Percentiles rank a stretch among this genome's conserved stretches.
Conservation (phyloP, 1,140 invertebrate genomes). For the Tachypleus tridentatus region DNA sequence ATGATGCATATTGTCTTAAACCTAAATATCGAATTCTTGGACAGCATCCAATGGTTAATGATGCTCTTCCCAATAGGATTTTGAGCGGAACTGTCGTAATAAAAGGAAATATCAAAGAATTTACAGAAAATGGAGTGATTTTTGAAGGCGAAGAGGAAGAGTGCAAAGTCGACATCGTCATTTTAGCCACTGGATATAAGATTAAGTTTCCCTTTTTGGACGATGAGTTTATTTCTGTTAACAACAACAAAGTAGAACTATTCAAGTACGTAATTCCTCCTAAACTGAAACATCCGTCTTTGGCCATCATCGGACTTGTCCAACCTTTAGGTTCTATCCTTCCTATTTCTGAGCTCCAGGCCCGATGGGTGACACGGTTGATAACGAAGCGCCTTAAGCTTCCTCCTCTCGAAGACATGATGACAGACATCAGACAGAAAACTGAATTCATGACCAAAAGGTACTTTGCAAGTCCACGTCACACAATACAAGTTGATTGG, state of each 20-base stretch:
- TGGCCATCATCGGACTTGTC: constrained; percentile 41
- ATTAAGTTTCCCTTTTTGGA: constrained; percentile 35
- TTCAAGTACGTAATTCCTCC: constrained; percentile 40
- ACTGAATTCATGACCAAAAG: constrained; percentile 22
- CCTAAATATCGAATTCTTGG: constrained; percentile 35
- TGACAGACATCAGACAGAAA: constrained; percentile 23
- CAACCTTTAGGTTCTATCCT: constrained; percentile 41
- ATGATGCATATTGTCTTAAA: constrained; percentile 36
- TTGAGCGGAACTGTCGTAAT: constrained; percentile 36
- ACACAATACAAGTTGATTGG: constrained; percentile 38
- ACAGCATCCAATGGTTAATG: constrained; percentile 45
- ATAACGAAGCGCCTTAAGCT: constrained; percentile 24
- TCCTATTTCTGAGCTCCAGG: constrained; percentile 42
- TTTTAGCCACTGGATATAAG: constrained; percentile 36
- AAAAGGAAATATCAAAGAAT: constrained; percentile 32
- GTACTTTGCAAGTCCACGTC: constrained; percentile 31
- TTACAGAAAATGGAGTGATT: constrained; percentile 31
- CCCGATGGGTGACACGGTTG: constrained; percentile 32
- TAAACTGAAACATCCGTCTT: constrained; percentile 25
- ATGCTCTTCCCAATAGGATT: constrained; percentile 41
- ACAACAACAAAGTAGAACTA: constrained; percentile 36
- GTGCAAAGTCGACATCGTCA: constrained; percentile 29
- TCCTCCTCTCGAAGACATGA: constrained; percentile 28
- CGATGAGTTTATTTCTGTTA: constrained; percentile 19
- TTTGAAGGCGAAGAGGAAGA: constrained; percentile 27